These are phyloP conservation scores for Ambastaia sidthimunki DNA, from an alignment of 2,797 vertebrate species.

Conservation along the genomic window DNA sequence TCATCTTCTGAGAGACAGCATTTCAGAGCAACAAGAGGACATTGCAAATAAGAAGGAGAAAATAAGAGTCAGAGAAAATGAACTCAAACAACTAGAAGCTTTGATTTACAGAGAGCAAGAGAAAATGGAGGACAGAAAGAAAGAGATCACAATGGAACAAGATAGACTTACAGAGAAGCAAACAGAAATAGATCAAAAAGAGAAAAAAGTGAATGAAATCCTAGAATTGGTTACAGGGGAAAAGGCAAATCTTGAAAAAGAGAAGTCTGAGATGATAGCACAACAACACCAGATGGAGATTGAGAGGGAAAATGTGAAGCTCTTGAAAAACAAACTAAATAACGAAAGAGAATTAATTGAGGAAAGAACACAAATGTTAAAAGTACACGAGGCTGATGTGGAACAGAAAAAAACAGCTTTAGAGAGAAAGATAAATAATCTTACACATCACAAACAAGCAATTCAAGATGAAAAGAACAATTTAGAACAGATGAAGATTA, in stretches of 20 bases:
- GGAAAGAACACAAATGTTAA: neutral
- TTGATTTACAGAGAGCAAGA: conserved; percentile 15
- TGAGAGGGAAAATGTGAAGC: neutral
- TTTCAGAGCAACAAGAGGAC: conserved; percentile 21
- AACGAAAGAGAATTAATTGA: conserved; percentile 8
- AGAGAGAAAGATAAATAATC: neutral
- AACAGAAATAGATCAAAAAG: neutral
- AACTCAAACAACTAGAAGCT: conserved; percentile 18
- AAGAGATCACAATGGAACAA: neutral
- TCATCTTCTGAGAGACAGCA: neutral
- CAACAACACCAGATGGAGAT: neutral
- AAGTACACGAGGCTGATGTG: neutral
- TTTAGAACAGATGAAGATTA: neutral
- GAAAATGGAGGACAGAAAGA: neutral
- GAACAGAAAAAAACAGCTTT: conserved; percentile 2
- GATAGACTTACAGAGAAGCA: neutral
- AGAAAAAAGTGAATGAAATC: conserved; percentile 5
- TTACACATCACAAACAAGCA: neutral
- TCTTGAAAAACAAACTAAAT: neutral
- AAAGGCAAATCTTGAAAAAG: conserved; percentile 6
- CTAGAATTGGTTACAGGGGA: neutral
- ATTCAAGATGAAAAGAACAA: neutral
- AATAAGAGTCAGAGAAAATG: conserved; percentile 4
- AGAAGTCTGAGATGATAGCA: conserved; percentile 3
- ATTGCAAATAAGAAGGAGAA: conserved; percentile 1